A percentile compares a stretch with the other conserved stretches of the same genome.
phyloP scores from a whole-genome alignment of 1,140 invertebrate genomes.

The Drosophila repletoides region DNA sequence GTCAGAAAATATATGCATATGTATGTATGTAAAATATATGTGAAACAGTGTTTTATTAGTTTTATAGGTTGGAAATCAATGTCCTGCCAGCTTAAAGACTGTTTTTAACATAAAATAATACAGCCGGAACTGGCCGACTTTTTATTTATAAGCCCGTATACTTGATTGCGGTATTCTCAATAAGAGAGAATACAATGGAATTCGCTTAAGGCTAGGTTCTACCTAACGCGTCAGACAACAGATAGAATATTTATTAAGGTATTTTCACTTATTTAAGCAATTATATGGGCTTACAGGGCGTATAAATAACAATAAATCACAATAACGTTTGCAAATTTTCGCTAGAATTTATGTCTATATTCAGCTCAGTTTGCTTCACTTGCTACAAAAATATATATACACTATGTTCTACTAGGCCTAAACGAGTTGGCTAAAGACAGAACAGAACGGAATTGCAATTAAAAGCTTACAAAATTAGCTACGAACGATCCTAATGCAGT shows the following conservation, averaged over 20 bases:
- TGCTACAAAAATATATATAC: constrained; percentile 70
- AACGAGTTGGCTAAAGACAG: constrained; percentile 34
- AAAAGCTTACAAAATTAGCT: constrained; percentile 31
- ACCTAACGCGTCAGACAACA: no score
- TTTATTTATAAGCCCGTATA: constrained; percentile 16
- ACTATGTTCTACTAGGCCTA: constrained; percentile 44
- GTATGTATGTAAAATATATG: constrained; percentile 41
- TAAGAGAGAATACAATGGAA: no score
- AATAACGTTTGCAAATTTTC: constrained; percentile 74
- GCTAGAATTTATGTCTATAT: constrained; percentile 66
- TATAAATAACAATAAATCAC: constrained; percentile 73
- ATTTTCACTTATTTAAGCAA: constrained; percentile 21
- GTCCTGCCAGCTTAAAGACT: constrained; percentile 54
- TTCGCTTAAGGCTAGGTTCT: no score
- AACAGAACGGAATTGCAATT: constrained; percentile 33
- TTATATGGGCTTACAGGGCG: constrained; percentile 31
- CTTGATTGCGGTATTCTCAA: no score
- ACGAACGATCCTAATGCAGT: constrained; percentile 26
- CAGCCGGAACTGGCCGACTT: constrained; percentile 26
- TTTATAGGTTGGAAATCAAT: constrained; percentile 57
- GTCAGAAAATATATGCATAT: constrained; percentile 63
- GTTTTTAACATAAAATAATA: constrained; percentile 51
- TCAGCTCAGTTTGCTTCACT: constrained; percentile 37
- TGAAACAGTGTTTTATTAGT: constrained; percentile 49
- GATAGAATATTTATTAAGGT: background rate